Evolutionary conservation across 1,140 invertebrate species (phyloP).

Genomic region (Lucilia cuprina): DNA sequence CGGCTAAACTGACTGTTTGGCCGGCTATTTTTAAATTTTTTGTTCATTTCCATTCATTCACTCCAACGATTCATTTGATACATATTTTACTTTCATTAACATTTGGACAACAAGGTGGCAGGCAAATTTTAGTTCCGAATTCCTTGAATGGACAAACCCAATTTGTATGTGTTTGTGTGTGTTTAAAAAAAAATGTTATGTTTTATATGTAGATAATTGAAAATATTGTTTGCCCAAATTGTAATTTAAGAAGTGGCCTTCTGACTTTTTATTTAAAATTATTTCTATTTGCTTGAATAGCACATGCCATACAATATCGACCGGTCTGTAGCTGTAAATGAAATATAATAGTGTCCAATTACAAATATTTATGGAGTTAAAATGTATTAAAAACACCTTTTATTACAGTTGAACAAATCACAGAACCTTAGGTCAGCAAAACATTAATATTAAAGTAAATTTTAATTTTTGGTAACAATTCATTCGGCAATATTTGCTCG

Average conservation of each 20-base stretch:
- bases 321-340: neutral
- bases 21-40: conserved; percentile 8
- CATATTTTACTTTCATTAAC: neutral
- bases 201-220: too few species aligned
- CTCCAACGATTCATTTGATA: neutral
- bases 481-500: too few species aligned
- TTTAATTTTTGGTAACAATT: too few species aligned
- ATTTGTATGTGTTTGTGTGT: too few species aligned
- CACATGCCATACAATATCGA: conserved; percentile 18
- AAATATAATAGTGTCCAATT: conserved; percentile 11
- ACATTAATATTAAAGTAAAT: too few species aligned
- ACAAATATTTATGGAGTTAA: neutral
- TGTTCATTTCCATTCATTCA: neutral
- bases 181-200: too few species aligned
- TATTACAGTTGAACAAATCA: too few species aligned
- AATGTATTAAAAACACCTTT: conserved; percentile 18
- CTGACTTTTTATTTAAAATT: conserved; percentile 7
- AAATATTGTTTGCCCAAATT: neutral
- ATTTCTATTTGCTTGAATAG: neutral
- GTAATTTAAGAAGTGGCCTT: conserved; percentile 16
- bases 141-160: neutral
- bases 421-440: too few species aligned
- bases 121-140: neutral
- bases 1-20: conserved; percentile 26
- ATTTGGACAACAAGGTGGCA: conserved; percentile 29